Percentiles rank a stretch among this genome's conserved stretches.
phyloP scores from a whole-genome alignment of 2,888 invertebrate species.

The Gastracanthus pulcherrimus region DNA sequence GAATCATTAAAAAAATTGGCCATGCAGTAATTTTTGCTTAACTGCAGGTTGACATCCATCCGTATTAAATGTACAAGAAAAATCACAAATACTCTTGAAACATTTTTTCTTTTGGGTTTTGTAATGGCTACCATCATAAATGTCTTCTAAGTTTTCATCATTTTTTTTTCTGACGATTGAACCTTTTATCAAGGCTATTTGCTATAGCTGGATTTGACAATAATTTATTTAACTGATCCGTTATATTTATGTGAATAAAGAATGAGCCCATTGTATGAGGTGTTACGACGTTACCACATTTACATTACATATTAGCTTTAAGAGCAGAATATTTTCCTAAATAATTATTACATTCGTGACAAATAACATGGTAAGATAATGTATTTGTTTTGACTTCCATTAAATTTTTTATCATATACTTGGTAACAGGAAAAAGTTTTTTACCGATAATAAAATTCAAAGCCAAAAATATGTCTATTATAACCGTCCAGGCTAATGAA shows the following conservation, averaged over 20 bases:
- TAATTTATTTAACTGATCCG: neutral
- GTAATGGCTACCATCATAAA: neutral
- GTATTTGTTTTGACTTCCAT: neutral
- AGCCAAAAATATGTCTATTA: neutral
- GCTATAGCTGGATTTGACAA: neutral
- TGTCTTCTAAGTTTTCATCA: neutral
- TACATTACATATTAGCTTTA: too few relatives aligned
- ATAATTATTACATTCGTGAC: neutral
- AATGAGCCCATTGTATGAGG: neutral
- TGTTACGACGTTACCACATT: too few relatives aligned
- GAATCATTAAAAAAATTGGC: conserved; percentile 11
- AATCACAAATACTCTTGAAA: neutral
- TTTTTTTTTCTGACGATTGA: neutral
- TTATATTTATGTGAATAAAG: neutral
- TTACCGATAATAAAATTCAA: neutral
- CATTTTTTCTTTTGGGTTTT: neutral
- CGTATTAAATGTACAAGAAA: conserved; percentile 17
- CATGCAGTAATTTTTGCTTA: neutral
- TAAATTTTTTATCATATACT: neutral
- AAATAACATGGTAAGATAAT: neutral
- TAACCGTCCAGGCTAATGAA: neutral
- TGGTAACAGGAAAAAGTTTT: neutral
- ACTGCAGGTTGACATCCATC: too few relatives aligned
- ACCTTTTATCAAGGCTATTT: neutral
- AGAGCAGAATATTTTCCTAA: too few relatives aligned